Percentiles rank a stretch among this genome's conserved stretches.
These are phyloP conservation scores for Ochropleura plecta DNA, from an alignment of 2,888 invertebrate species.

Conservation along the genomic window DNA sequence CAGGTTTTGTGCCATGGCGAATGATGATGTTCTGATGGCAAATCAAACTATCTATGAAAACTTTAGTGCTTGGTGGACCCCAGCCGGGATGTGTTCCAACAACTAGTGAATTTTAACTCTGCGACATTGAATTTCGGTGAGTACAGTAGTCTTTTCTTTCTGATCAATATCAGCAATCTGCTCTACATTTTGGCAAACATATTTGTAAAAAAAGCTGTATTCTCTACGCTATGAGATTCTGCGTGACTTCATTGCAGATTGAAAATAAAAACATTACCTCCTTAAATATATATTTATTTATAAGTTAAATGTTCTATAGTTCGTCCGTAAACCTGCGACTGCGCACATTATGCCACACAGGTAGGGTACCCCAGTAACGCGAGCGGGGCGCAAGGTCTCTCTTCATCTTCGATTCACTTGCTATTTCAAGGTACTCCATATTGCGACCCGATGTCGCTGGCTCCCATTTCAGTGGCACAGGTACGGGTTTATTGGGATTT, in stretches of 20 bases:
- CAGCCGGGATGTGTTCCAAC: slow-evolving; percentile 42
- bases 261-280: slow-evolving; percentile 5
- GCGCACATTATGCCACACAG: slow-evolving; percentile 82
- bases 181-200: neutral
- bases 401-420: slow-evolving; percentile 87
- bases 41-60: slow-evolving; percentile 65
- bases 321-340: slow-evolving; percentile 82
- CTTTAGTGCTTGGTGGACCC: slow-evolving; percentile 78
- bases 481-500: slow-evolving; percentile 90
- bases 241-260: too few relatives aligned
- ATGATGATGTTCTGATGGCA: slow-evolving; percentile 69
- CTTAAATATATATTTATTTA: slow-evolving; percentile 3
- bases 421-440: slow-evolving; percentile 91
- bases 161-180: too few relatives aligned
- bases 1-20: slow-evolving; percentile 76
- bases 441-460: slow-evolving; percentile 85
- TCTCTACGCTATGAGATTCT: neutral
- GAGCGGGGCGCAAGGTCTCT: slow-evolving; percentile 90
- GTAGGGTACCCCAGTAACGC: slow-evolving; percentile 92
- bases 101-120: neutral
- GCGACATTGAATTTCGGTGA: too few relatives aligned
- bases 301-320: slow-evolving; percentile 75
- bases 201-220: neutral
- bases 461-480: slow-evolving; percentile 91
- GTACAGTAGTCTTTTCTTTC: too few relatives aligned